phyloP scores from a whole-genome alignment of 2,888 invertebrate species.

The Theodoxus fluviatilis region DNA sequence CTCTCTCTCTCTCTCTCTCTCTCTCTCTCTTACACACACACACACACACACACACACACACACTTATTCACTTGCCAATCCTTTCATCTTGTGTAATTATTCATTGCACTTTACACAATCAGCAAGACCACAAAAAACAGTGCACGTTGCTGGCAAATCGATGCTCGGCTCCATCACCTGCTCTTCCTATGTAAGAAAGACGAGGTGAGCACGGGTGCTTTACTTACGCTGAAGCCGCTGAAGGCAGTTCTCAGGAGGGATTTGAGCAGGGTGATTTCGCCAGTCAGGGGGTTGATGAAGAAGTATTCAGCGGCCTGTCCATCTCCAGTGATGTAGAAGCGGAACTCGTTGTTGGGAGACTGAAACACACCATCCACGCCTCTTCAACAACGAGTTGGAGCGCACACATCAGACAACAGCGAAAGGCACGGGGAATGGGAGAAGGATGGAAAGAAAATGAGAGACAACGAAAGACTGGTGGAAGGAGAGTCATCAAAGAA shows the following conservation, averaged over 20 bases:
- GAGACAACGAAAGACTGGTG: neutral
- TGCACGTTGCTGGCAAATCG: no score
- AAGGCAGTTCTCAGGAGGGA: slow-evolving; percentile 42
- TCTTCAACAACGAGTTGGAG: neutral
- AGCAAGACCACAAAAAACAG: neutral
- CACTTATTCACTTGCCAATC: no score
- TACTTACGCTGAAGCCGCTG: slow-evolving; percentile 46
- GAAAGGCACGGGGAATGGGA: neutral
- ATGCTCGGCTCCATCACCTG: no score
- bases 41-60: no score
- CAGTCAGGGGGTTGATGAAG: slow-evolving; percentile 49
- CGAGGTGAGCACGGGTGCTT: no score
- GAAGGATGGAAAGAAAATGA: neutral
- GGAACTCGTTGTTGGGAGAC: slow-evolving; percentile 49
- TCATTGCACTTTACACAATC: no score
- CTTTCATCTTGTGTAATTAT: no score
- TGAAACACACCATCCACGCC: slow-evolving; percentile 27
- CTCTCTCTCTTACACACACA: no score
- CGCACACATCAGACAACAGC: neutral
- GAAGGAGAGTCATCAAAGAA: no score
- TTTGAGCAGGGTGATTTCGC: slow-evolving; percentile 43
- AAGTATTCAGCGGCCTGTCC: slow-evolving; percentile 45
- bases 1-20: no score
- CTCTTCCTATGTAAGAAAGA: no score
- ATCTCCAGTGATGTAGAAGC: slow-evolving; percentile 40